Base-by-base conservation (phyloP, 2,888 invertebrate species). In the Entomobrya proxima region DNA sequence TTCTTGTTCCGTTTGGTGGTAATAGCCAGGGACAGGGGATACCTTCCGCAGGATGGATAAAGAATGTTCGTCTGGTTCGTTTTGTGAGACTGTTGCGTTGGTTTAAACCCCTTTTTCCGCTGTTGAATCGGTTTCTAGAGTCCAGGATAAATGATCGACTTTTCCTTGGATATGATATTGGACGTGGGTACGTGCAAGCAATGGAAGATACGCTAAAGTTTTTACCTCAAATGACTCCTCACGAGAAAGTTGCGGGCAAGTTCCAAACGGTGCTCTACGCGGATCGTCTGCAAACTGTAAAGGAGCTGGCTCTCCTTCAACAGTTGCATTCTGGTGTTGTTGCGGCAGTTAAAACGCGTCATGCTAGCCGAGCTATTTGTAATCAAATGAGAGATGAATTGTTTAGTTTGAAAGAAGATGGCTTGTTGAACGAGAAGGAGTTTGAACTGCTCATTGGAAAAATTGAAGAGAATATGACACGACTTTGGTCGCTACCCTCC, bases 91-190 rank as follows among this genome's bases (percentile, higher is more conserved):
- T 93, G 37, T 92, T 93, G 67, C 86, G 88, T 52, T 85, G 82
- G 86, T 76, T 80, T 91, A 92, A 93, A 86, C 92, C 92, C 1
- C 91, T 92, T 0, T 91, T 94, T 11, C 94, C 94, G 0, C 92
- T 93, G 89, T 89, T 94, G 50, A 93, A 94, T 91, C 92, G 92
- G 0, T 92, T 93, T 83, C 92, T 94, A 32, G 93, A 94, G 88
- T 91, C 92, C 2, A 92, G 93, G 91, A 93, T 94, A 18, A 94
- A 94, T 86, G 92, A 93, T 55, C 93, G 85, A 5, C 58, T 87
- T 9, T 94, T 94, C 2, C 93, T 93, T 86, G 94, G 94, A 0
- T 94, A 94, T 89, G 94, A 94, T 88, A 93, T 94, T n/a, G 94
- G 94, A 0, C 93, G 94, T 92, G 94, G 94, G 5, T 94, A 94